phyloP scores from a whole-genome alignment of 2,888 invertebrate genomes.

The Xanthia togata region DNA sequence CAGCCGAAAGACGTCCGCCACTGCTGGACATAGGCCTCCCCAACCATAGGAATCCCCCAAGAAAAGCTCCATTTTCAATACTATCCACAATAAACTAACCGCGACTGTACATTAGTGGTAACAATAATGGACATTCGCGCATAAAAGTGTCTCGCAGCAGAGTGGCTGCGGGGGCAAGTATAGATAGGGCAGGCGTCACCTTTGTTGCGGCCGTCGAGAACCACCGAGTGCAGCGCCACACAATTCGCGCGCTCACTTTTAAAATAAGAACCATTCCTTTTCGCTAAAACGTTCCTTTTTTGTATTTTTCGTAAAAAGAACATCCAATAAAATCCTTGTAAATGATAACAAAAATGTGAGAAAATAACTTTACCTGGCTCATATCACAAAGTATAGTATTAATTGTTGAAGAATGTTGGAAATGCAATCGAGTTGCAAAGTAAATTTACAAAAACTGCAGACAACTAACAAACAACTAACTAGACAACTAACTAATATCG shows the following conservation, averaged over 20 bases:
- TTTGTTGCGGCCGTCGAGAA: slow-evolving; percentile 76
- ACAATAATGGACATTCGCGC: slow-evolving; percentile 76
- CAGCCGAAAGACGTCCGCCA: too few species aligned
- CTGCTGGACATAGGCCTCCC: too few species aligned
- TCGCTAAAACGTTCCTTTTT: slow-evolving; percentile 39
- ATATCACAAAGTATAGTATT: background rate
- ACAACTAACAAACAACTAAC: too few species aligned
- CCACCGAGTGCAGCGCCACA: slow-evolving; percentile 69
- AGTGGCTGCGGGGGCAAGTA: slow-evolving; percentile 73
- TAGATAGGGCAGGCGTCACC: slow-evolving; percentile 82
- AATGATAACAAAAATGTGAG: slow-evolving; percentile 1
- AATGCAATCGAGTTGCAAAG: background rate
- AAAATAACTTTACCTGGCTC: background rate
- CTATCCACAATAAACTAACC: slow-evolving; percentile 29
- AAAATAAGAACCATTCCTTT: slow-evolving; percentile 67
- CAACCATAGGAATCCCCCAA: too few species aligned
- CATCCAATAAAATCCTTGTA: slow-evolving; percentile 7
- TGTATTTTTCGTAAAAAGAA: slow-evolving; percentile 10
- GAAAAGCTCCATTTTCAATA: background rate
- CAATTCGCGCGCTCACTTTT: slow-evolving; percentile 66
- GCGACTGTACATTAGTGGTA: slow-evolving; percentile 47
- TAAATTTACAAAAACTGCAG: slow-evolving; percentile 19
- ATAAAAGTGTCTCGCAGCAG: slow-evolving; percentile 74
- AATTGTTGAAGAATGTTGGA: background rate
- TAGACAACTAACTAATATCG: slow-evolving; percentile 2